Conservation (phyloP, 2,888 invertebrate species). For the Pseudoips prasinana region DNA sequence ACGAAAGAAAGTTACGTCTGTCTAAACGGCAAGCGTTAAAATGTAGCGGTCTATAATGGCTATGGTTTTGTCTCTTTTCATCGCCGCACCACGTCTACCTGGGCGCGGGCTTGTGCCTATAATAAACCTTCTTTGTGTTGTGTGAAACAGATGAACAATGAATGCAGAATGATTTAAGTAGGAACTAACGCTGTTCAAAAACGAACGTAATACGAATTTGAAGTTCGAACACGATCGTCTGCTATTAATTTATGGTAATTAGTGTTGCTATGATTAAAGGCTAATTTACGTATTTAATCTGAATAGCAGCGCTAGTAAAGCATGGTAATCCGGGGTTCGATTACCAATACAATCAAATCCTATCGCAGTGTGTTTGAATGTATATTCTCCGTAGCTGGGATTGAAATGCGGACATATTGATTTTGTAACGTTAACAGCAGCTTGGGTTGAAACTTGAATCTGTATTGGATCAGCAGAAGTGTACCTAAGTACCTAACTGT, state of each 20-base stretch:
- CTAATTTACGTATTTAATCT: too few species aligned
- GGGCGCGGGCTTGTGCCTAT: conserved; percentile 21
- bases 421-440: neutral
- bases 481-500: too few species aligned
- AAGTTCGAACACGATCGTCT: neutral
- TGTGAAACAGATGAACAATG: conserved; percentile 17
- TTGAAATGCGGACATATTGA: neutral
- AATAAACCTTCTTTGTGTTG: conserved; percentile 11
- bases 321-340: conserved; percentile 3
- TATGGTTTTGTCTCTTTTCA: conserved; percentile 65
- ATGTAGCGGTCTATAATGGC: conserved; percentile 46
- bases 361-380: conserved; percentile 1
- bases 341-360: conserved; percentile 3
- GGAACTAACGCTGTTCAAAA: conserved; percentile 2
- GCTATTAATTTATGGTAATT: too few species aligned
- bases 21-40: conserved; percentile 59
- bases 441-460: too few species aligned
- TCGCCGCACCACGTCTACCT: conserved; percentile 39
- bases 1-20: conserved; percentile 53
- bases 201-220: conserved; percentile 1
- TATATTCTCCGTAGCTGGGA: neutral
- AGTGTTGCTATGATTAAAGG: too few species aligned
- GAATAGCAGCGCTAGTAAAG: neutral
- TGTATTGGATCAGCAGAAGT: too few species aligned
- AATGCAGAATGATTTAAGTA: conserved; percentile 17